A percentile compares a stretch with the other conserved stretches of the same genome.
These are phyloP conservation scores for Rhodophaea formosa DNA, from an alignment of 2,888 invertebrate genomes.

Conservation along the genomic window DNA sequence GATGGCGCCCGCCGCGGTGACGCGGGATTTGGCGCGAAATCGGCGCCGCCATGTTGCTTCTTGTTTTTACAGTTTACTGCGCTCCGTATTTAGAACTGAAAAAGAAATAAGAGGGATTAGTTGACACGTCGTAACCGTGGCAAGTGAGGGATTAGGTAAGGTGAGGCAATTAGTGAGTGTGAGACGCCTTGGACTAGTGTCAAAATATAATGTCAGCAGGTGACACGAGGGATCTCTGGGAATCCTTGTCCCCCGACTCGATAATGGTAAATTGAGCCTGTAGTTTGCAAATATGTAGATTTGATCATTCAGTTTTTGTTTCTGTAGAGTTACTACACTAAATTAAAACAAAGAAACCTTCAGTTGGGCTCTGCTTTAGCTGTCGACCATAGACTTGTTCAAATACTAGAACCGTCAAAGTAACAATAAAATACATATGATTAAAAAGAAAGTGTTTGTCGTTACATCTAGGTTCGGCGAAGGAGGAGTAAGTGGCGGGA, in stretches of 20 bases:
- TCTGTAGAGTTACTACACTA: neutral
- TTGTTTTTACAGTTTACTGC: constrained; percentile 66
- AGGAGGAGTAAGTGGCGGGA: too few species aligned
- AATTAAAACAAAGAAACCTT: neutral
- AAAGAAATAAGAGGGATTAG: constrained; percentile 66
- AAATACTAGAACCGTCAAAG: neutral
- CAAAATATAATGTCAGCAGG: constrained; percentile 53
- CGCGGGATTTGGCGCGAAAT: constrained; percentile 66
- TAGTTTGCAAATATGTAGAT: neutral
- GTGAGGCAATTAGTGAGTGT: constrained; percentile 62
- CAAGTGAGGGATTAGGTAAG: constrained; percentile 58
- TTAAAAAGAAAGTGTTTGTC: too few species aligned
- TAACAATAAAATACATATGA: neutral
- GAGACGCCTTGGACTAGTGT: constrained; percentile 49
- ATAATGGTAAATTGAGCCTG: neutral
- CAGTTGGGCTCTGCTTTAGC: neutral
- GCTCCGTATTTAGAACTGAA: constrained; percentile 68
- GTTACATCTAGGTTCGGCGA: too few species aligned
- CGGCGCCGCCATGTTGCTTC: constrained; percentile 62
- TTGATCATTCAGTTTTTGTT: neutral
- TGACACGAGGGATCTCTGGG: constrained; percentile 15
- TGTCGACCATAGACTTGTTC: neutral
- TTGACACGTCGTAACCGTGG: constrained; percentile 42
- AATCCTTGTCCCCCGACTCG: neutral
- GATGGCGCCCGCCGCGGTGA: constrained; percentile 55